These are phyloP conservation scores for Channa striata DNA, from an alignment of 2,797 vertebrate species.

Conservation along the genomic window DNA sequence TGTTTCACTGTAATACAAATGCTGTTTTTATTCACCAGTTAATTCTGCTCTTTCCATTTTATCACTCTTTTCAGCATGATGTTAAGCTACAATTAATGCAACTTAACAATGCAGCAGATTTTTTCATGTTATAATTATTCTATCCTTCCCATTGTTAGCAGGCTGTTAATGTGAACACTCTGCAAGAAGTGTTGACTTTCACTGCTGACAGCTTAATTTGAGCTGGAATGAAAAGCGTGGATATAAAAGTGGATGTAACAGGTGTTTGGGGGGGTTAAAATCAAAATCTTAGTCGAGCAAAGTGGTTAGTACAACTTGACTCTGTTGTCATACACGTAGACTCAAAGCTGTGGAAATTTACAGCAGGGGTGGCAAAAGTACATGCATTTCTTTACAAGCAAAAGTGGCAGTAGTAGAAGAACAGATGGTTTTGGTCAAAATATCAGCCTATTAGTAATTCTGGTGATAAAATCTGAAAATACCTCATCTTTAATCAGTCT, in stretches of 20 bases:
- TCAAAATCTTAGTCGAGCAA: no score
- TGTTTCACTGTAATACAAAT: background rate
- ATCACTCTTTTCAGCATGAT: background rate
- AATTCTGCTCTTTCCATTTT: background rate
- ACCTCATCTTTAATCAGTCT: no score
- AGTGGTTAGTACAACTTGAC: no score
- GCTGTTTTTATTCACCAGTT: background rate
- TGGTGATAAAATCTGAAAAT: no score
- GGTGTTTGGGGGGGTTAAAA: background rate
- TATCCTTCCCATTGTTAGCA: background rate
- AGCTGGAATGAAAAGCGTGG: background rate
- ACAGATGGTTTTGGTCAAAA: no score
- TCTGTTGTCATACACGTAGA: no score
- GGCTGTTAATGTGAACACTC: background rate
- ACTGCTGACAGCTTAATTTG: background rate
- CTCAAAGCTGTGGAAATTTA: no score
- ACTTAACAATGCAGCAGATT: background rate
- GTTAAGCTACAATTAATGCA: background rate
- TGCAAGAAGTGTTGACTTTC: background rate
- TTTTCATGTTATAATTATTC: background rate
- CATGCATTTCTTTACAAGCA: no score
- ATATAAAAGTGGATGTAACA: background rate
- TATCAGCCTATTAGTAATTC: no score
- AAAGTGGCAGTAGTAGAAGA: no score
- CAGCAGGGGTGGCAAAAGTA: no score